Conservation (phyloP, 1,140 invertebrate species). For the Pomacea maculata region DNA sequence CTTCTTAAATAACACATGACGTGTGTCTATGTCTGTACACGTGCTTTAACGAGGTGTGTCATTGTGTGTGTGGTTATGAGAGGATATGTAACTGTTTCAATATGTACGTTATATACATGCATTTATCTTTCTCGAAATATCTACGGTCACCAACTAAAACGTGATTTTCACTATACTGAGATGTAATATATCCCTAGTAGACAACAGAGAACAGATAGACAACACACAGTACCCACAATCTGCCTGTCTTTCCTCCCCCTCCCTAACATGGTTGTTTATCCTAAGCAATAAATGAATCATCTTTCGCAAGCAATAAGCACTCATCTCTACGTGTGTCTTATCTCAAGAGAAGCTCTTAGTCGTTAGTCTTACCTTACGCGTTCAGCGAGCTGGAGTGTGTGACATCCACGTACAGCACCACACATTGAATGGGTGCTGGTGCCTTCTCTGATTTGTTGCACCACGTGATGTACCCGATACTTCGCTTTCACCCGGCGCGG, state of each 20-base stretch:
- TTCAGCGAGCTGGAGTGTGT: no score
- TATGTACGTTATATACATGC: not conserved
- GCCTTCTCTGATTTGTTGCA: no score
- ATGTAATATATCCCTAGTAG: not conserved
- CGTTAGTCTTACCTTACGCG: no score
- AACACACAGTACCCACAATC: not conserved
- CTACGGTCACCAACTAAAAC: not conserved
- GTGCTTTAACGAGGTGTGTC: not conserved
- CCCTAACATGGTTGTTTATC: not conserved
- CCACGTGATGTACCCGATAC: no score
- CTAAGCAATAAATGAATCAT: not conserved
- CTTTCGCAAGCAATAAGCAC: not conserved
- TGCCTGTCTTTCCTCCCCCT: not conserved
- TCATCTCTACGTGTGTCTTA: no score
- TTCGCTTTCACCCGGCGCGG: no score
- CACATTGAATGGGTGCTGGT: no score
- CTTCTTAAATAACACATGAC: no score
- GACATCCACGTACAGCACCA: no score
- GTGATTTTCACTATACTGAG: not conserved
- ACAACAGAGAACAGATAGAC: no score
- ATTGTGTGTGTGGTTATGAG: not conserved
- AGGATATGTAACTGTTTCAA: not conserved
- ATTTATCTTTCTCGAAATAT: not conserved
- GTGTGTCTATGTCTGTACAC: conserved; percentile 8
- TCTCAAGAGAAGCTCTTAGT: no score